A percentile compares a stretch with the other conserved stretches of the same genome.
phyloP scores from a whole-genome alignment of 2,888 invertebrate genomes.

The Yponomeuta malinellus region DNA sequence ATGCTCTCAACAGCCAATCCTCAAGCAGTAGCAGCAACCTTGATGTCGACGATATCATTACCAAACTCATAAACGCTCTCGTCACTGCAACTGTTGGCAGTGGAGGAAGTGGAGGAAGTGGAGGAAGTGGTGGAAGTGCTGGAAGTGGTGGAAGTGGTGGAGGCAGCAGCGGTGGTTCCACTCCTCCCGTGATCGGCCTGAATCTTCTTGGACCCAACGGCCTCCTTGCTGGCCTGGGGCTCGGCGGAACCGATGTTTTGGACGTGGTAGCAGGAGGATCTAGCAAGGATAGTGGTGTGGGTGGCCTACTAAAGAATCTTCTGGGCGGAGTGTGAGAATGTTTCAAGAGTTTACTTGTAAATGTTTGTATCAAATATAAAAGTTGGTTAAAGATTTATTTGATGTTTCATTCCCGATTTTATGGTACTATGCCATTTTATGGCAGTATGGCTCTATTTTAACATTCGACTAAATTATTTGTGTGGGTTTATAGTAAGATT shows the following conservation, averaged over 20 bases:
- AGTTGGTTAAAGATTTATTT: not conserved
- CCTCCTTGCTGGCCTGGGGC: slow-evolving; percentile 17
- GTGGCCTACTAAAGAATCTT: not conserved
- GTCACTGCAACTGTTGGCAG: slow-evolving; percentile 38
- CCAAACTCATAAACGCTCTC: slow-evolving; percentile 52
- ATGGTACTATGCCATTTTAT: too few relatives aligned
- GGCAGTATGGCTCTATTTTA: too few relatives aligned
- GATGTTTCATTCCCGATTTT: too few relatives aligned
- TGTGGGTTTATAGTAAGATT: too few relatives aligned
- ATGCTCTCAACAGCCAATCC: slow-evolving; percentile 15
- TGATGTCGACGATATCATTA: slow-evolving; percentile 46
- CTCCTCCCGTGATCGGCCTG: not conserved
- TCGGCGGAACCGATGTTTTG: slow-evolving; percentile 16
- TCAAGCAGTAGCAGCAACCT: slow-evolving; percentile 18
- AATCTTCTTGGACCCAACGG: slow-evolving; percentile 13
- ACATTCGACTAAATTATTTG: too few relatives aligned
- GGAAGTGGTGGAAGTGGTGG: not conserved
- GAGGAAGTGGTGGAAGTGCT: not conserved
- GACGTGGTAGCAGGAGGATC: not conserved
- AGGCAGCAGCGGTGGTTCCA: not conserved
- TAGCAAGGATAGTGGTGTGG: not conserved
- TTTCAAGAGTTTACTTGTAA: not conserved
- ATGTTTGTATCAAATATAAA: not conserved
- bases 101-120: slow-evolving; percentile 15
- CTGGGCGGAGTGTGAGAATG: not conserved